Evolutionary conservation across 2,888 invertebrate genomes (phyloP), one percentile per base, ranked within the genome.

Genomic region (Lepidocyrtoides sp.): DNA sequence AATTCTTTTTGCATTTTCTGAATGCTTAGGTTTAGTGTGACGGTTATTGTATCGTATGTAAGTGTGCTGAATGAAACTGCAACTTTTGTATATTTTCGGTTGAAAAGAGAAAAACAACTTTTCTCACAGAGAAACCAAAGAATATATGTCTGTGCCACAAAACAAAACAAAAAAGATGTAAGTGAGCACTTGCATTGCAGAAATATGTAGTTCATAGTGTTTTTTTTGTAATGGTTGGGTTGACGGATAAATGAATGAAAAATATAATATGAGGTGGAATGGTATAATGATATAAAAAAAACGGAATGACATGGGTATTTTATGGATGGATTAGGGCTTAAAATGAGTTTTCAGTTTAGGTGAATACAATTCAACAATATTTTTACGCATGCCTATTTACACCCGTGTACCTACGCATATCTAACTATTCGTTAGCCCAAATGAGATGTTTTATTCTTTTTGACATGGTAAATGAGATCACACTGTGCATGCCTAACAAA

Each of bases 391-490:
- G n/a, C n/a, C n/a, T n/a, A n/a, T n/a, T n/a, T n/a, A n/a, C n/a
- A n/a, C n/a, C n/a, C n/a, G n/a, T n/a, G n/a, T n/a, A n/a, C n/a
- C n/a, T n/a, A n/a, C n/a, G n/a, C n/a, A n/a, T n/a, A n/a, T n/a
- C n/a, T n/a, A n/a, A 54, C 54, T 10, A 20, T 26, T 23, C 10
- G 10, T 26, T 57, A 36, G 66, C 7, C 36, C n/a, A 69, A 69
- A 36, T 36, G 36, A 36, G 66, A 17, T n/a, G 66, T 29, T 63
- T 63, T 29, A 36, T 69, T 32, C 23, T 36, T 81, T 87, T 81
- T 79, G 81, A 69, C 81, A 81, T 88, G 88, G 88, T 81, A 69
- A 81, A 88, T 81, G 69, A 69, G 88, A 88, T 81, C 88, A 81
- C 51, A 88, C 88, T 81, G 81, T 20, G 81, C 75, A 75, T 44